phyloP scores from a whole-genome alignment of 2,113 vertebrate genomes.

The Cygnus atratus region DNA sequence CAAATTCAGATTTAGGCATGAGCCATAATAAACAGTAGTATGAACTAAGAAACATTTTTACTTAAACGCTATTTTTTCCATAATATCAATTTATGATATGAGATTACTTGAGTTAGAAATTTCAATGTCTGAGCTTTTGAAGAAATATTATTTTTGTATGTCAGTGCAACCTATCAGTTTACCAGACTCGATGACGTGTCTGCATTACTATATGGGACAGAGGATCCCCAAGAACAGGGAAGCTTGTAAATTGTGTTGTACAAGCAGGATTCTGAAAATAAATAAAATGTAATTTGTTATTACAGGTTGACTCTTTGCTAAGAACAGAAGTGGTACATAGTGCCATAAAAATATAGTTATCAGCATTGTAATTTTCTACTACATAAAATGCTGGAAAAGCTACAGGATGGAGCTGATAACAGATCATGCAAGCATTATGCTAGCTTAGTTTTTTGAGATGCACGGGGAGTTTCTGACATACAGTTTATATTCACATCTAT shows the following conservation, averaged over 20 bases:
- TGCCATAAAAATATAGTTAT: background rate
- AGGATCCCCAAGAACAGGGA: background rate
- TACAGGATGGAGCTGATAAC: background rate
- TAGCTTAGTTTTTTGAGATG: background rate
- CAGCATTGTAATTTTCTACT: slow-evolving; percentile 10
- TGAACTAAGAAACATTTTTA: background rate
- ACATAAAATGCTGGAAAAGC: background rate
- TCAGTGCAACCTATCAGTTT: background rate
- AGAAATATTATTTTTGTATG: background rate
- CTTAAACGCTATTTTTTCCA: background rate
- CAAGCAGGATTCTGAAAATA: background rate
- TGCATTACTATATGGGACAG: background rate
- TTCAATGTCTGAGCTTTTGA: background rate
- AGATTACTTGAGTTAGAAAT: background rate
- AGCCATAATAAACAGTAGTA: background rate
- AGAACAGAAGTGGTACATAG: background rate
- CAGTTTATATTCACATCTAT: background rate
- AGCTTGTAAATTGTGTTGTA: background rate
- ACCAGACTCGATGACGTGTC: background rate
- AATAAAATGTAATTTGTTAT: background rate
- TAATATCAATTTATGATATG: background rate
- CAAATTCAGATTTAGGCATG: background rate
- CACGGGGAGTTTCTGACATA: background rate
- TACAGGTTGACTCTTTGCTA: background rate
- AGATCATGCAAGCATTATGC: background rate